These are phyloP conservation scores for Solea solea DNA, from an alignment of 2,113 vertebrate species.

Conservation along the genomic window DNA sequence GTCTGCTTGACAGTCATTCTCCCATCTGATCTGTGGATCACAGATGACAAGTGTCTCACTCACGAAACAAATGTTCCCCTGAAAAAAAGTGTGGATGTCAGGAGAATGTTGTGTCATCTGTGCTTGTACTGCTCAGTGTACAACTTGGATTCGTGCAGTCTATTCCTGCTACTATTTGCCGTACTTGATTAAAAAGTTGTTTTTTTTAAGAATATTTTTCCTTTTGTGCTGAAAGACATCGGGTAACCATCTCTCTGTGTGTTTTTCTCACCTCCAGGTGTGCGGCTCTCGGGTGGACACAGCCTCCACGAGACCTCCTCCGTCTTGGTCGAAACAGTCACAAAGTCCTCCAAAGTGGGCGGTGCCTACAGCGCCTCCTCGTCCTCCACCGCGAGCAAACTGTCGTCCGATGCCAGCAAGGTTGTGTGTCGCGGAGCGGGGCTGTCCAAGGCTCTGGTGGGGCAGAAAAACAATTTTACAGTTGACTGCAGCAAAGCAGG, in stretches of 20 bases:
- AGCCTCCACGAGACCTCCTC: conserved; percentile 96
- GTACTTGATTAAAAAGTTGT: background rate
- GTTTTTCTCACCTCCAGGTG: conserved; percentile 74
- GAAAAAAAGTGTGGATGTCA: conserved; percentile 42
- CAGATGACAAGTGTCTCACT: conserved; percentile 53
- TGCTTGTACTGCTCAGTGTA: conserved; percentile 11
- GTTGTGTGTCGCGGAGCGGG: conserved; percentile 91
- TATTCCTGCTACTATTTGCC: conserved; percentile 9
- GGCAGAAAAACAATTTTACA: conserved; percentile 93
- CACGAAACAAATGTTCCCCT: conserved; percentile 46
- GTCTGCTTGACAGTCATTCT: conserved; percentile 74
- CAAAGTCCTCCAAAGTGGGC: conserved; percentile 84
- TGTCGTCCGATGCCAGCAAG: conserved; percentile 90
- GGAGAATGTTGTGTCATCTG: conserved; percentile 48
- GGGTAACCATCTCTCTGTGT: background rate
- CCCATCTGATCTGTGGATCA: conserved; percentile 57
- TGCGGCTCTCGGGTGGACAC: conserved; percentile 92
- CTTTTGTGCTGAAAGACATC: conserved; percentile 17
- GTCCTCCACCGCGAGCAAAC: conserved; percentile 78
- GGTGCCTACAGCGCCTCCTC: conserved; percentile 83
- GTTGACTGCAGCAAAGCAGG: conserved; percentile 97
- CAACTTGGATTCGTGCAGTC: conserved; percentile 35
- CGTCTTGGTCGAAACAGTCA: conserved; percentile 91
- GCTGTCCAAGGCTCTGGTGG: conserved; percentile 86
- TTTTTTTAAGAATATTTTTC: background rate